These are phyloP conservation scores for Epinephelus fuscoguttatus DNA, from an alignment of 2,113 vertebrate species.

Conservation along the genomic window DNA sequence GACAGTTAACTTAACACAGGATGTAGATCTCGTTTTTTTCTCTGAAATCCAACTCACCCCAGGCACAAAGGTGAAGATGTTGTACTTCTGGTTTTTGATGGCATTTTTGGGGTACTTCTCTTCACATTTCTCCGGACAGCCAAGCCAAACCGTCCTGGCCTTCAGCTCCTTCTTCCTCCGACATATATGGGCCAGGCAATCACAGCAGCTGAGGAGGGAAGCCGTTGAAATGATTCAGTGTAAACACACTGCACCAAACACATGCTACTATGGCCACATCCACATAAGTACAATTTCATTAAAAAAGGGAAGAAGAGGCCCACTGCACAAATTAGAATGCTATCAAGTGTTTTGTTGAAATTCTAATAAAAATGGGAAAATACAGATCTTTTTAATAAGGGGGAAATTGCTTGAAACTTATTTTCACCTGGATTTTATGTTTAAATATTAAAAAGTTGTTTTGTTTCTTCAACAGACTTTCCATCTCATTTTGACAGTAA, in stretches of 20 bases:
- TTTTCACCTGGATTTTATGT: not conserved
- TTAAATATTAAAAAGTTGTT: not conserved
- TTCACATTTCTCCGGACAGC: conserved; percentile 96
- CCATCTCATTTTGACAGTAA: not conserved
- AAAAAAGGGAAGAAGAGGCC: too few species aligned
- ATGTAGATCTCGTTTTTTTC: not conserved
- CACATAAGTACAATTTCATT: too few species aligned
- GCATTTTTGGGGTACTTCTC: conserved; percentile 95
- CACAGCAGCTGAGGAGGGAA: conserved; percentile 89
- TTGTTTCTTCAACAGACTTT: not conserved
- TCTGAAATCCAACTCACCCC: conserved; percentile 87
- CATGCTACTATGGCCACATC: not conserved
- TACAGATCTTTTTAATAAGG: too few species aligned
- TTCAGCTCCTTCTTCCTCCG: conserved; percentile 93
- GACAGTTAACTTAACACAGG: not conserved
- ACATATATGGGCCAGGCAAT: conserved; percentile 90
- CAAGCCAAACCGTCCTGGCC: conserved; percentile 96
- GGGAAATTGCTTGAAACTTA: too few species aligned
- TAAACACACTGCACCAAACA: not conserved
- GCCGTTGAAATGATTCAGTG: not conserved
- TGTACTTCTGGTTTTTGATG: conserved; percentile 99
- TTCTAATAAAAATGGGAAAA: not conserved
- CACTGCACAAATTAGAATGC: not conserved
- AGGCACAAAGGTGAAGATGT: conserved; percentile 96
- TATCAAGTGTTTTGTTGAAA: not conserved